phyloP scores from a whole-genome alignment of 2,113 vertebrate genomes.

The Onychostruthus taczanowskii region DNA sequence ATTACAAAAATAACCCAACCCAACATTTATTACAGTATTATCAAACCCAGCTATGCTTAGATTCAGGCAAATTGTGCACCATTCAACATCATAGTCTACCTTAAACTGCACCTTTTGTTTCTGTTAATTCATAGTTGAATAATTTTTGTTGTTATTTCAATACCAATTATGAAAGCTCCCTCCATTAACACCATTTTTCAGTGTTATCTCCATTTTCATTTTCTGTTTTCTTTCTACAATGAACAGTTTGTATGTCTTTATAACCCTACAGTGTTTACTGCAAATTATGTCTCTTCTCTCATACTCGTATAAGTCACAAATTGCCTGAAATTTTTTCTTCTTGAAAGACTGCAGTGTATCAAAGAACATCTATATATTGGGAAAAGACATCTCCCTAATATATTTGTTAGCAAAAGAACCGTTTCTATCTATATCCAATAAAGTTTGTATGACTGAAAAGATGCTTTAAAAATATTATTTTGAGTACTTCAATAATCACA shows the following conservation, averaged over 20 bases:
- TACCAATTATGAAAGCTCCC: background rate
- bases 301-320: background rate
- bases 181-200: slow-evolving; percentile 10
- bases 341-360: background rate
- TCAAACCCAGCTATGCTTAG: background rate
- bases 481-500: background rate
- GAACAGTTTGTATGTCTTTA: background rate
- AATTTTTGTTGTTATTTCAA: slow-evolving; percentile 21
- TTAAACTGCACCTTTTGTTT: slow-evolving; percentile 8
- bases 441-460: background rate
- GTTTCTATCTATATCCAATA: background rate
- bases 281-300: background rate
- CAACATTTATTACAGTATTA: background rate
- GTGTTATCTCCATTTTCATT: background rate
- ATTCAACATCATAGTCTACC: background rate
- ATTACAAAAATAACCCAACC: background rate
- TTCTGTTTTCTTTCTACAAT: background rate
- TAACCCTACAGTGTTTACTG: background rate
- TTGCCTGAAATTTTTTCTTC: background rate
- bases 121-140: background rate
- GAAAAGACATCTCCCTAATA: background rate
- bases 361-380: background rate
- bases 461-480: background rate
- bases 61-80: background rate
- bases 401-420: background rate